These are phyloP conservation scores for Eurypyga helias DNA, from an alignment of 2,113 vertebrate species.

Conservation along the genomic window DNA sequence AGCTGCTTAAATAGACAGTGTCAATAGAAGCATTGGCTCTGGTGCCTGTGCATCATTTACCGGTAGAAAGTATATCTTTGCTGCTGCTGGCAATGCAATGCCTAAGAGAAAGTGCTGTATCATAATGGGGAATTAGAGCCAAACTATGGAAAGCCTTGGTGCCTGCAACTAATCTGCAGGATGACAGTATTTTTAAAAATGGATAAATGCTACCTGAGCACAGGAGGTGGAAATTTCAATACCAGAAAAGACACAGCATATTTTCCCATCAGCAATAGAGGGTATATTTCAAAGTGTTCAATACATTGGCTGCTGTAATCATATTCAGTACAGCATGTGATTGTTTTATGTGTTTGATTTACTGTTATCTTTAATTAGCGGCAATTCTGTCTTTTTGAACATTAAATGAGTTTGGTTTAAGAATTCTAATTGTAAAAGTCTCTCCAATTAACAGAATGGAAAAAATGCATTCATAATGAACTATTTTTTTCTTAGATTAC, in stretches of 20 bases:
- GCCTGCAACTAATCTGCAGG: background rate
- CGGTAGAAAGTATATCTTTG: background rate
- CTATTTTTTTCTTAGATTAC: background rate
- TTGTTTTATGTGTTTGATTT: constrained; percentile 33
- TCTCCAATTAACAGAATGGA: constrained; percentile 30
- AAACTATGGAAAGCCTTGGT: constrained; percentile 10
- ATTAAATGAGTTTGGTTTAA: constrained; percentile 37
- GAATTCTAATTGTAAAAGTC: constrained; percentile 50
- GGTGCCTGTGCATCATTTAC: background rate
- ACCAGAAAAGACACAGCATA: background rate
- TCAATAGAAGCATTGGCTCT: background rate
- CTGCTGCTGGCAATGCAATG: background rate
- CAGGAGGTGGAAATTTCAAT: background rate
- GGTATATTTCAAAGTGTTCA: background rate
- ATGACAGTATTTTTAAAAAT: background rate
- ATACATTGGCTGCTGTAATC: background rate
- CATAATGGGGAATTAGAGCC: background rate
- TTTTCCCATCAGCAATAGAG: background rate
- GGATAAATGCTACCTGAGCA: background rate
- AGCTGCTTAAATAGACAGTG: constrained; percentile 1
- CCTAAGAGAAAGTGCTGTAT: background rate
- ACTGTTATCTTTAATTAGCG: constrained; percentile 59
- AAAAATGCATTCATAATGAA: background rate
- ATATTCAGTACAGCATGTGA: background rate
- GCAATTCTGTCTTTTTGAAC: constrained; percentile 38